Evolutionary conservation across 2,888 invertebrate species (phyloP).

Genomic region (Pheosia tremula): DNA sequence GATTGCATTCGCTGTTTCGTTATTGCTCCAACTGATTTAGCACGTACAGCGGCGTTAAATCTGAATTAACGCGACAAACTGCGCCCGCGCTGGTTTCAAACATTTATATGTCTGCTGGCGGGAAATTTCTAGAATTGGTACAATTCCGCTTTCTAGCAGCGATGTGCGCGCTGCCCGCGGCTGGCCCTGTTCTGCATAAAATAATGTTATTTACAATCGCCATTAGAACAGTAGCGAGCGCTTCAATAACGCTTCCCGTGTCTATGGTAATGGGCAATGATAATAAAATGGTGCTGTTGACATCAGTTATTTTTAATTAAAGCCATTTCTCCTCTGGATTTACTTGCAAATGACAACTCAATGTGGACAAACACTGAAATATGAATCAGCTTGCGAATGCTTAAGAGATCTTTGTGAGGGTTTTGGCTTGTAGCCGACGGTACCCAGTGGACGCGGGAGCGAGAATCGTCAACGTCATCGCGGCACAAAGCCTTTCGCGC

Average conservation of each 20-base stretch:
- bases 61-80: conserved; percentile 1
- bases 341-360: too few relatives aligned
- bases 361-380: too few relatives aligned
- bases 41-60: neutral
- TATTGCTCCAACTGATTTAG: neutral
- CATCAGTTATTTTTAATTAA: neutral
- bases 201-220: conserved; percentile 3
- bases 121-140: conserved; percentile 23
- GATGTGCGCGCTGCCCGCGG: conserved; percentile 17
- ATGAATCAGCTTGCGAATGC: neutral
- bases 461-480: conserved; percentile 56
- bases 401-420: neutral
- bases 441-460: conserved; percentile 26
- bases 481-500: conserved; percentile 57
- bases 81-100: conserved; percentile 5
- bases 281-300: neutral
- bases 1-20: neutral
- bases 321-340: too few relatives aligned
- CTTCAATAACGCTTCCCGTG: neutral
- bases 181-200: conserved; percentile 18
- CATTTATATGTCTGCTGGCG: conserved; percentile 10
- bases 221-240: neutral
- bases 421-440: conserved; percentile 12
- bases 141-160: conserved; percentile 20
- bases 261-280: neutral